Evolutionary conservation across 2,888 invertebrate species (phyloP), one percentile per base, ranked within the genome.

Genomic region (Andrena marginata): DNA sequence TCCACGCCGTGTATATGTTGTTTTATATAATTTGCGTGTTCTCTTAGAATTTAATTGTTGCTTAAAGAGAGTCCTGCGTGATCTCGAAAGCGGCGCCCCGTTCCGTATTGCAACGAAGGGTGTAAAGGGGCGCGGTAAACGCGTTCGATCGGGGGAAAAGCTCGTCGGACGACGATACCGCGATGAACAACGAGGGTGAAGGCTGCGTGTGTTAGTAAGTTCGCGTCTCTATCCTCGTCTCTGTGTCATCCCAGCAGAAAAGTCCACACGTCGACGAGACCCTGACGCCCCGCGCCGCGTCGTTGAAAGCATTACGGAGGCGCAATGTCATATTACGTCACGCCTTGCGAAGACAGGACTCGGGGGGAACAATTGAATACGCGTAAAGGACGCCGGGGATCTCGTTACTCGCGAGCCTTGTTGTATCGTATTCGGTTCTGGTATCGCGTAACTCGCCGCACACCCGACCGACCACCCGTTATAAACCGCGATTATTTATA

Each of bases 141-240:
- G 7, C 16, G 31, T 16, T 13, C 26, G 13, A 13, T 29, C 8
- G 23, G 23, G 49, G 73, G 31, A 5, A 29, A 5, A 29, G 3
- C 56, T 74, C 35, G 60, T 49, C 26, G 13, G 54, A 33, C 64
- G 49, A 60, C 60, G 68, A 51, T 74, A 64, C 29, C 76, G 85
- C 65, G 85, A 85, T 77, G 85, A 84, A 79, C 84, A 84, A 84
- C 80, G 85, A 85, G 85, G 85, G 49, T 85, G 65, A 51, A 67
- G 85, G 75, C 72, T 16, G 85, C 85, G 85, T 85, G 77, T 74
- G 60, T 75, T 60, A 56, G 62, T 72, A 84, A 74, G 51, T 77
- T 85, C 85, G 85, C 80, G 69, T 78, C 85, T 85, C 71, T 85
- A 75, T 77, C 85, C 85, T 85, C 80, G 85, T 80, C 62, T 74